These are phyloP conservation scores for Cabera pusaria DNA, from an alignment of 2,888 invertebrate genomes.

Conservation along the genomic window DNA sequence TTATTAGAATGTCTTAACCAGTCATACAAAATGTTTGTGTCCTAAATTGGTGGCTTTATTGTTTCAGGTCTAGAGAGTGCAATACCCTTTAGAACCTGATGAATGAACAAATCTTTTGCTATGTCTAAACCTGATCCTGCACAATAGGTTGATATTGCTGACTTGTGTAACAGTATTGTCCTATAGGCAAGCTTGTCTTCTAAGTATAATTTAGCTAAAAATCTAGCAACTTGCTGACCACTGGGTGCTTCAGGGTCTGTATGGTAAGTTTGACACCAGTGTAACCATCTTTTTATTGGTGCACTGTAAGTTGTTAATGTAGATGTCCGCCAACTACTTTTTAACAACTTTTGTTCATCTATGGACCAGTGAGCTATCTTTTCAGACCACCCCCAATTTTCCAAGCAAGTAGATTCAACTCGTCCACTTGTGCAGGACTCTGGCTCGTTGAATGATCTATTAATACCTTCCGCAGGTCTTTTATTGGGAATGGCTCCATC, in stretches of 20 bases:
- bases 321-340: constrained; percentile 28
- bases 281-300: background rate
- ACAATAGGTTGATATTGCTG: background rate
- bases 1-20: constrained; percentile 16
- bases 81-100: constrained; percentile 16
- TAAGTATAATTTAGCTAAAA: background rate
- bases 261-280: background rate
- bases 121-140: background rate
- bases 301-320: constrained; percentile 27
- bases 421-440: background rate
- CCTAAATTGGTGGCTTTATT: constrained; percentile 5
- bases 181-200: background rate
- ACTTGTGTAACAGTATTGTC: background rate
- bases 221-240: background rate
- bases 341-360: constrained; percentile 21
- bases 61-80: constrained; percentile 12
- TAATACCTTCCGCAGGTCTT: background rate
- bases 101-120: background rate
- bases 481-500: too few relatives aligned
- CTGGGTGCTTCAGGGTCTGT: background rate
- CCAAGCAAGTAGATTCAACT: constrained; percentile 23
- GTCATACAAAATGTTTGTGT: constrained; percentile 12
- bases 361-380: constrained; percentile 20
- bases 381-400: constrained; percentile 31
- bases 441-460: background rate